Base-by-base conservation (phyloP, 2,113 vertebrate species). In the Varanus salvator region DNA sequence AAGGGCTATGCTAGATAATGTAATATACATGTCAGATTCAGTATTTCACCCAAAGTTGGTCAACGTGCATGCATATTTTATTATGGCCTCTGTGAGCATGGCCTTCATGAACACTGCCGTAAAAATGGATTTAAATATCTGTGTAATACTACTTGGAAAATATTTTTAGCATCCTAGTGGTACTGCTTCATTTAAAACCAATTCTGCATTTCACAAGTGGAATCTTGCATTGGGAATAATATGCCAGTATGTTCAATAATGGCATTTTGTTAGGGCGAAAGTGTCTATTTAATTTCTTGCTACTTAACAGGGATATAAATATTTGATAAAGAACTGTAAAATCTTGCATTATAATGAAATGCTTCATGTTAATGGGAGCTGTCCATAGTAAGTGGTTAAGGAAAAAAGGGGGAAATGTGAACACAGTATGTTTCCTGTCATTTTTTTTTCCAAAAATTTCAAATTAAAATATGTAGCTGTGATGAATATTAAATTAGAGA, bases 101-200 rank as follows among this genome's bases (percentile, higher is more conserved):
- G 34, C 6, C 60, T 91, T 80, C 15, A 0, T 82, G 57, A 29
- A 87, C 23, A 7, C 21, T 84, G 57, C n/a, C 87, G 88, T 90
- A 69, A 92, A 5, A 8, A 6, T 76, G 48, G 44, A 48, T 92
- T 17, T 92, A n/a, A 91, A 86, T 90, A 57, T 15, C 27, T 54
- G 69, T 50, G 8, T 54, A 21, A 2, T 0, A 34, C 4, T 0
- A 38, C 1, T 11, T 48, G 44, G 50, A 60, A 34, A 76, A 0
- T 29, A 44, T 34, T 80, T 12, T 68, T 87, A 84, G 60, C 80
- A 31, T 52, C n/a, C 0, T 38, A 44, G 7, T 44, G 38, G 38
- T 44, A 44, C 38, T 44, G 69, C 23, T 86, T 92, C 1, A 57
- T 89, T 87, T 92, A 69, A 88, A 92, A 78, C 21, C 83, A 4